Conservation (phyloP, 2,888 invertebrate genomes). For the Onchidella celtica region DNA sequence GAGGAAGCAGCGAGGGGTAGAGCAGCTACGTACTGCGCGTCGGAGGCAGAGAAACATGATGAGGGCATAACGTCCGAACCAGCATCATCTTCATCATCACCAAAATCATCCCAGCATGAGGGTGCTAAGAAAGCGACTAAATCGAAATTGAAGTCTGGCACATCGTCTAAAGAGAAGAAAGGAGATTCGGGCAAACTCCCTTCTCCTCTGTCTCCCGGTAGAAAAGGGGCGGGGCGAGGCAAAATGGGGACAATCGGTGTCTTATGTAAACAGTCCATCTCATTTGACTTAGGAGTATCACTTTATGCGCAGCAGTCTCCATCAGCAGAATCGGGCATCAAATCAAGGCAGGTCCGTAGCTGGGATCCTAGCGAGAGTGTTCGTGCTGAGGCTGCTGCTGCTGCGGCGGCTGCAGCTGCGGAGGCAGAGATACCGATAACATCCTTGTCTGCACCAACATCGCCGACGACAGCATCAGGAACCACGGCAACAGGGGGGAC, state of each 20-base stretch:
- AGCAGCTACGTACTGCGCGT: slow-evolving; percentile 60
- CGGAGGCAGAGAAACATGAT: slow-evolving; percentile 22
- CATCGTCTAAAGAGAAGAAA: slow-evolving; percentile 20
- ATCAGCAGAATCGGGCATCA: slow-evolving; percentile 4
- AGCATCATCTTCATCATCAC: slow-evolving; percentile 14
- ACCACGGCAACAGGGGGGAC: slow-evolving; percentile 14
- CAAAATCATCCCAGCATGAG: neutral
- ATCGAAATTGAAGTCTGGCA: slow-evolving; percentile 6
- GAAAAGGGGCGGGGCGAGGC: slow-evolving; percentile 58
- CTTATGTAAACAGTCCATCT: slow-evolving; percentile 76
- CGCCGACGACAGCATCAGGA: neutral
- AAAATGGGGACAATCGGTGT: slow-evolving; percentile 75
- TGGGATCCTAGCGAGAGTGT: slow-evolving; percentile 36
- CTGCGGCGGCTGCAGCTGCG: slow-evolving; percentile 1
- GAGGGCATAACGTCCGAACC: neutral
- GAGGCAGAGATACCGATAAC: slow-evolving; percentile 27
- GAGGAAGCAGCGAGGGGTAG: slow-evolving; percentile 53
- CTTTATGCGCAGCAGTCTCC: slow-evolving; percentile 59
- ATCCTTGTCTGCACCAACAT: slow-evolving; percentile 18
- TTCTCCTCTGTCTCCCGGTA: slow-evolving; percentile 54
- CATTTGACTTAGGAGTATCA: slow-evolving; percentile 74
- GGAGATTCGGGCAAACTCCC: slow-evolving; percentile 33
- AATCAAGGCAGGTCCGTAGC: slow-evolving; percentile 34
- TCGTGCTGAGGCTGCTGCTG: slow-evolving; percentile 23
- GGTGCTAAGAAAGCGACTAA: neutral